These are phyloP conservation scores for Malacoctenus gilli DNA, from an alignment of 2,797 vertebrate species.

Conservation along the genomic window DNA sequence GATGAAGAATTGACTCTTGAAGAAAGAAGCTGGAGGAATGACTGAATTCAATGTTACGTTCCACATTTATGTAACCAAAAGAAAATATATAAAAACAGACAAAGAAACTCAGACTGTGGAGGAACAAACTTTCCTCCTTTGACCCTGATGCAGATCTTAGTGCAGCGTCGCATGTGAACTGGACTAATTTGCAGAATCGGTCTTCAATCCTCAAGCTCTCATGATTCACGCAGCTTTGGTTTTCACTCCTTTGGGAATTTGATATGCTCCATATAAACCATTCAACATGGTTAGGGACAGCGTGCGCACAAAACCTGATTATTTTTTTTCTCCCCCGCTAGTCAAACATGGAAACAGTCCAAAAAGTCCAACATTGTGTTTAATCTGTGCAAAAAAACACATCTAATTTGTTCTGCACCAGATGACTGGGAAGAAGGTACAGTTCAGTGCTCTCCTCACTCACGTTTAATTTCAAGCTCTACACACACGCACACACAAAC, in stretches of 20 bases:
- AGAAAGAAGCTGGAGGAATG: too few species aligned
- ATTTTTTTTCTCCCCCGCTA: conserved; percentile 21
- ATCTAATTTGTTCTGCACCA: conserved; percentile 51
- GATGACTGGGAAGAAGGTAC: conserved; percentile 28
- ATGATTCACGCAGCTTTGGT: conserved; percentile 25
- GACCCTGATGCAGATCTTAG: background rate
- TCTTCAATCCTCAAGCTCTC: conserved; percentile 2
- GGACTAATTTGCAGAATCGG: conserved; percentile 2
- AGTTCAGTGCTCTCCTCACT: conserved; percentile 17
- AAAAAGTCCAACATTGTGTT: conserved; percentile 32
- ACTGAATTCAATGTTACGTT: too few species aligned
- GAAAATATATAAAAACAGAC: too few species aligned
- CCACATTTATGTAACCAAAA: too few species aligned
- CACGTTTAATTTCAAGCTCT: conserved; percentile 34
- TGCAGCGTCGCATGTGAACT: background rate
- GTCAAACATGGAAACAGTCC: conserved; percentile 24
- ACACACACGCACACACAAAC: conserved; percentile 13
- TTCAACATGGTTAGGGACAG: conserved; percentile 24
- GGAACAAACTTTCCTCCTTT: background rate
- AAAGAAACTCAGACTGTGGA: too few species aligned
- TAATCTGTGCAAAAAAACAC: conserved; percentile 37
- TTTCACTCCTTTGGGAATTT: conserved; percentile 30
- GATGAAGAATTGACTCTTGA: too few species aligned
- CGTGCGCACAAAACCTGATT: conserved; percentile 38
- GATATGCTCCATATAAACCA: conserved; percentile 39